Percentiles rank a stretch among this genome's conserved stretches.
phyloP scores from a whole-genome alignment of 2,797 vertebrate species.

The Agapornis canus region DNA sequence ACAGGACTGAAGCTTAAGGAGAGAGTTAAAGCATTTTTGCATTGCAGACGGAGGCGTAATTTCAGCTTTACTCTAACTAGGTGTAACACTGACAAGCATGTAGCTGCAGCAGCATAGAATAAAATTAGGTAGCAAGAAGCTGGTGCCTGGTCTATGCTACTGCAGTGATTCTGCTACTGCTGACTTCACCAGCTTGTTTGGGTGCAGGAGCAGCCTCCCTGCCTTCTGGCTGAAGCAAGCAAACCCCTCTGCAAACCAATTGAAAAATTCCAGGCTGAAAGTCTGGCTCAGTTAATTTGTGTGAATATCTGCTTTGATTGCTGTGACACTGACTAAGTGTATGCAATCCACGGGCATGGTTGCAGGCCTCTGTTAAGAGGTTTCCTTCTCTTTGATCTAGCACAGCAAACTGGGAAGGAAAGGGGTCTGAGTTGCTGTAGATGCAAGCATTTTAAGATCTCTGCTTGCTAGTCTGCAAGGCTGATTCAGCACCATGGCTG shows the following conservation, averaged over 20 bases:
- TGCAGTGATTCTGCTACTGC: accelerated
- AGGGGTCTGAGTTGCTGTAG: background rate
- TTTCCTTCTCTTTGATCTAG: background rate
- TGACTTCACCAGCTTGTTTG: background rate
- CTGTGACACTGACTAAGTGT: background rate
- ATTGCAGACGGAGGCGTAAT: background rate
- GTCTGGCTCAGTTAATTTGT: background rate
- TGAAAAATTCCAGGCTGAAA: background rate
- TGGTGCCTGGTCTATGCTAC: background rate
- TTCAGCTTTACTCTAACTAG: background rate
- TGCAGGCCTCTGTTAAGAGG: background rate
- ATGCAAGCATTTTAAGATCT: background rate
- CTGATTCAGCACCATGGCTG: background rate
- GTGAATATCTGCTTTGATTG: background rate
- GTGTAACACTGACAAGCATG: background rate
- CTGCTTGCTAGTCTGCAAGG: background rate
- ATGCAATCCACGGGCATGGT: background rate
- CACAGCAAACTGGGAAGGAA: background rate
- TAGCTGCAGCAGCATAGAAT: background rate
- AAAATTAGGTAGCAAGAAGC: background rate
- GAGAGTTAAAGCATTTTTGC: background rate
- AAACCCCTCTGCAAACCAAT: background rate
- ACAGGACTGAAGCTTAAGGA: background rate
- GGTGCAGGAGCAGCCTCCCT: background rate
- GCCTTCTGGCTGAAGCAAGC: background rate